Conservation (phyloP, 2,888 invertebrate genomes). For the Drosophila sordidula region DNA sequence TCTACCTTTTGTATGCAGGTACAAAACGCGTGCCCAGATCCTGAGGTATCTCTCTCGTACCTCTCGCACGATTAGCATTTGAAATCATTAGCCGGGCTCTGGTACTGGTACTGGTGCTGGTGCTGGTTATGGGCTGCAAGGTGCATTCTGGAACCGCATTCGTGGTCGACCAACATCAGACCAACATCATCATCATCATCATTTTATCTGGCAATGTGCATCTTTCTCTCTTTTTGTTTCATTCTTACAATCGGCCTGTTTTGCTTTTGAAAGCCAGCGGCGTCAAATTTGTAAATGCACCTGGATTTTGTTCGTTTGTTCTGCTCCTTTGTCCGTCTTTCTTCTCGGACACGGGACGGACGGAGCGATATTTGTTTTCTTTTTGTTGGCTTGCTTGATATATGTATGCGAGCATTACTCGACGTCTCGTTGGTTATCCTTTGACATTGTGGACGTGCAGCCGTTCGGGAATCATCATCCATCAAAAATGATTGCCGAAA, state of each 20-base stretch:
- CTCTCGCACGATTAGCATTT: slow-evolving; percentile 82
- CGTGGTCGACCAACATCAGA: slow-evolving; percentile 70
- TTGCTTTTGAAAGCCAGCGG: slow-evolving; percentile 72
- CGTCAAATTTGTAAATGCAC: slow-evolving; percentile 82
- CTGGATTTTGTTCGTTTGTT: slow-evolving; percentile 69
- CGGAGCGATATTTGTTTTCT: slow-evolving; percentile 66
- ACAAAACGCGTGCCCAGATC: slow-evolving; percentile 68
- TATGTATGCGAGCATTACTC: slow-evolving; percentile 61
- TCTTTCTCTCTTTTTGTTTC: slow-evolving; percentile 64
- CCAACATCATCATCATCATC: slow-evolving; percentile 48
- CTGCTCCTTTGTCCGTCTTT: slow-evolving; percentile 54
- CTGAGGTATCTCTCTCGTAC: slow-evolving; percentile 23
- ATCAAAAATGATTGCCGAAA: slow-evolving; percentile 80
- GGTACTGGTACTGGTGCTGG: slow-evolving; percentile 3
- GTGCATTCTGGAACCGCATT: slow-evolving; percentile 81
- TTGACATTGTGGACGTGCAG: slow-evolving; percentile 70
- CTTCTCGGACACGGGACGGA: slow-evolving; percentile 25
- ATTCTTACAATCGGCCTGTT: slow-evolving; percentile 62
- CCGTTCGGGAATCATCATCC: slow-evolving; percentile 73
- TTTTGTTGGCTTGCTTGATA: slow-evolving; percentile 31
- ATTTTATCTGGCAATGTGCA: slow-evolving; percentile 77
- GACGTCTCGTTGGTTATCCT: slow-evolving; percentile 67
- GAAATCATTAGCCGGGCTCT: slow-evolving; percentile 75
- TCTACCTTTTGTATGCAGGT: slow-evolving; percentile 58
- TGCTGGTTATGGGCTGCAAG: slow-evolving; percentile 70